Base-by-base conservation (phyloP, 2,797 vertebrate genomes). In the Ptychadena robeensis region DNA sequence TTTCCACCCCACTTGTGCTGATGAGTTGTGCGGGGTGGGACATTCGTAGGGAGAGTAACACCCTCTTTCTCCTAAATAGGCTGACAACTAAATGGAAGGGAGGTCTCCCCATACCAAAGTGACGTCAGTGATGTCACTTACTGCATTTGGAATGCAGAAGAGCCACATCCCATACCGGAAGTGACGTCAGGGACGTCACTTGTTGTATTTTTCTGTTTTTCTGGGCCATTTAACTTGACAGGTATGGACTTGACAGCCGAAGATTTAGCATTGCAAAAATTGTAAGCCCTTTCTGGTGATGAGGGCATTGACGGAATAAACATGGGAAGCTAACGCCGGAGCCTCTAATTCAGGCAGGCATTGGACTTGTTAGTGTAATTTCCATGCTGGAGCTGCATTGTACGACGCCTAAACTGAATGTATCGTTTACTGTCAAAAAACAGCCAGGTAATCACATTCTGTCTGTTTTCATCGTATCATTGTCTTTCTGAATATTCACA, bases 401-500 rank as follows among this genome's bases (percentile, higher is more conserved):
- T 31, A 59, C 14, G 63, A 25, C 34, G 35, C 12, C 40, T 53
- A 63, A 71, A 80, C 32, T 44, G 37, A 64, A 71, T 37, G 31
- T 57, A 37, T 35, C 59, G 34, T 48, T 78, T 66, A 15, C 34
- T 63, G 78, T 80, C 32, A 80, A 71, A 69, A 79, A 80, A 71
- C 57, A 40, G 28, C 25, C 11, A 25, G 8, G 32, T 71, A 71
- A 80, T 80, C 35, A 64, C 37, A 61, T 61, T 67, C 69, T 70
- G 78, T 71, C 78, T 71, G 34, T 71, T 71, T 80, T 44, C 69
- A 64, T 73, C 44, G 79, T 80, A 44, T 80, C 79, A 72, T 80
- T 73, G 68, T 64, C 69, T 65, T 80, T 27, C 28, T 80, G 79
- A 73, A 80, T 80, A 80, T 80, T 80, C 79, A 80, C 79, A 72